Evolutionary conservation across 2,113 vertebrate genomes (phyloP).

Genomic region (Trematomus loennbergii): DNA sequence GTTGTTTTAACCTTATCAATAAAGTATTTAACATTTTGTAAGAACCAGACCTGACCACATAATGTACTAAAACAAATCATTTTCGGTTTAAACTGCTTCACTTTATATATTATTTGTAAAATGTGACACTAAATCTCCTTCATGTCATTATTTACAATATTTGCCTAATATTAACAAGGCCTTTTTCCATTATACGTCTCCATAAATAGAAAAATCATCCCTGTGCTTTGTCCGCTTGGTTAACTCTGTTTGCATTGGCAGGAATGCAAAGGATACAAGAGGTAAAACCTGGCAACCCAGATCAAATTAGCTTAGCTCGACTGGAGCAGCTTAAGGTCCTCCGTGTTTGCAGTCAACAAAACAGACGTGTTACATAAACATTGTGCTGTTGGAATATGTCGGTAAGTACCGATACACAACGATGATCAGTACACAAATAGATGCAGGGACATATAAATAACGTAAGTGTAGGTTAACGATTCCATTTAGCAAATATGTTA

Average conservation of each 20-base stretch:
- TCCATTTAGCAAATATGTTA: not conserved
- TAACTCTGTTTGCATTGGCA: too few relatives aligned
- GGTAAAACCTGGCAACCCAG: slow-evolving; percentile 64
- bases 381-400: slow-evolving; percentile 53
- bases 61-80: too few relatives aligned
- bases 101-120: too few relatives aligned
- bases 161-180: too few relatives aligned
- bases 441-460: not conserved
- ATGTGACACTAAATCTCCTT: too few relatives aligned
- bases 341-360: not conserved
- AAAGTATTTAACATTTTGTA: too few relatives aligned
- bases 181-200: too few relatives aligned
- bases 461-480: not conserved
- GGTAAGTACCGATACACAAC: slow-evolving; percentile 53
- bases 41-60: too few relatives aligned
- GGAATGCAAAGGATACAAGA: not conserved
- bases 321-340: not conserved
- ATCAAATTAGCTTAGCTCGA: slow-evolving; percentile 20
- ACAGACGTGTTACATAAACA: not conserved
- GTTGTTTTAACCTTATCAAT: too few relatives aligned
- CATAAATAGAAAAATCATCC: too few relatives aligned
- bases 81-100: too few relatives aligned
- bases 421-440: rapidly evolving
- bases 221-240: rapidly evolving
- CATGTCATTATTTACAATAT: too few relatives aligned